Evolutionary conservation across 2,888 invertebrate genomes (phyloP).

Genomic region (Diadegma fenestrale): DNA sequence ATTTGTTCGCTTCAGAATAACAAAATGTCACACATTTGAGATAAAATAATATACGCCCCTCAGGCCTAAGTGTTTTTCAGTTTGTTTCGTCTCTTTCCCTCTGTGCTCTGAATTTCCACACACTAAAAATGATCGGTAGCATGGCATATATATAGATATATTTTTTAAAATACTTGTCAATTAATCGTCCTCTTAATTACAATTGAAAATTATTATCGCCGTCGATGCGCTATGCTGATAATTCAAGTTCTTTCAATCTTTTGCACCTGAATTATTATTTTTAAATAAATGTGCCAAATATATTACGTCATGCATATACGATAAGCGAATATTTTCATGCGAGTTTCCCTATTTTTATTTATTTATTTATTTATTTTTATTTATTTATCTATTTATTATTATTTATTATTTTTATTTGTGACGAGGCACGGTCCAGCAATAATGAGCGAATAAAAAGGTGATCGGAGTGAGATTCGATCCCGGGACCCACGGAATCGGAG

Average conservation of each 20-base stretch:
- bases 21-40: slow-evolving; percentile 6
- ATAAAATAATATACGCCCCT: slow-evolving; percentile 28
- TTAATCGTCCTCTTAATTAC: neutral
- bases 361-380: too few relatives aligned
- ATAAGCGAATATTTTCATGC: slow-evolving; percentile 26
- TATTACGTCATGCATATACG: slow-evolving; percentile 66
- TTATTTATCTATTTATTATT: too few relatives aligned
- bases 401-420: too few relatives aligned
- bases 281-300: slow-evolving; percentile 75
- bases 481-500: too few relatives aligned
- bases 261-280: slow-evolving; percentile 33
- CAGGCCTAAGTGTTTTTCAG: slow-evolving; percentile 53
- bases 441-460: too few relatives aligned
- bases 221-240: slow-evolving; percentile 10
- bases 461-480: too few relatives aligned
- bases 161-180: neutral
- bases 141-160: neutral
- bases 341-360: too few relatives aligned
- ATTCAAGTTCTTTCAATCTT: slow-evolving; percentile 21
- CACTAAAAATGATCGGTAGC: neutral
- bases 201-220: slow-evolving; percentile 1
- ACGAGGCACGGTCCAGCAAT: too few relatives aligned
- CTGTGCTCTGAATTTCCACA: neutral
- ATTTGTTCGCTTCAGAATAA: neutral
- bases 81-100: neutral